Evolutionary conservation across 2,113 vertebrate species (phyloP).

Genomic region (Craseonycteris thonglongyai): DNA sequence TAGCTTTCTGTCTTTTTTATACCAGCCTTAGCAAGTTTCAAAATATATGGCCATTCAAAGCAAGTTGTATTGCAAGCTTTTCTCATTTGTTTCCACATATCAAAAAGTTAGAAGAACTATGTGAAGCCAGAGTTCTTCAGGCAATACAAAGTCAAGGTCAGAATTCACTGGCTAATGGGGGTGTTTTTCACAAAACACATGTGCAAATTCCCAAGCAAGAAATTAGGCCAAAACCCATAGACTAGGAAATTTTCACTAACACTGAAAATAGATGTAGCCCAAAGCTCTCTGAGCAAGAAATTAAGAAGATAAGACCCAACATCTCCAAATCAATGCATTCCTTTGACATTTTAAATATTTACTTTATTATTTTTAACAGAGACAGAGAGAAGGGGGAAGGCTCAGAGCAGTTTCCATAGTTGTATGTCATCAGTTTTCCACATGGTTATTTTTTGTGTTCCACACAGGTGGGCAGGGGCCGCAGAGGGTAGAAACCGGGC

Average conservation of each 20-base stretch:
- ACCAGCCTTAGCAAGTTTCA: constrained; percentile 60
- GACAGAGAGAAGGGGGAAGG: too few species aligned
- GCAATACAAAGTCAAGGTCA: constrained; percentile 34
- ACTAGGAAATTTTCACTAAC: not conserved
- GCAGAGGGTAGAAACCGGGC: too few species aligned
- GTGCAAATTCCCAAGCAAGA: not conserved
- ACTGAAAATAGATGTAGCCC: not conserved
- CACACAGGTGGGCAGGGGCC: too few species aligned
- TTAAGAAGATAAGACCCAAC: not conserved
- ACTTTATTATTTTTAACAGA: too few species aligned
- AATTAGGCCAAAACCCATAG: not conserved
- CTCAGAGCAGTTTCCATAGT: too few species aligned
- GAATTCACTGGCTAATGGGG: not conserved
- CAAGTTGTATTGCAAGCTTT: constrained; percentile 47
- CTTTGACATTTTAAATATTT: too few species aligned
- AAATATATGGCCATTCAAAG: constrained; percentile 51
- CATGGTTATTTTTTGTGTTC: too few species aligned
- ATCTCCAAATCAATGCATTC: not conserved
- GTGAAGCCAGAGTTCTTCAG: not conserved
- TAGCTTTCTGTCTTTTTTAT: constrained; percentile 69
- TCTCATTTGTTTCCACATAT: constrained; percentile 66
- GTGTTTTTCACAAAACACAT: not conserved
- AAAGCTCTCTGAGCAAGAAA: not conserved
- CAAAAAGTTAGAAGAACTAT: constrained; percentile 56
- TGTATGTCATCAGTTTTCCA: too few species aligned